Base-by-base conservation (phyloP, 2,888 invertebrate genomes). In the Entomobrya multifasciata region DNA sequence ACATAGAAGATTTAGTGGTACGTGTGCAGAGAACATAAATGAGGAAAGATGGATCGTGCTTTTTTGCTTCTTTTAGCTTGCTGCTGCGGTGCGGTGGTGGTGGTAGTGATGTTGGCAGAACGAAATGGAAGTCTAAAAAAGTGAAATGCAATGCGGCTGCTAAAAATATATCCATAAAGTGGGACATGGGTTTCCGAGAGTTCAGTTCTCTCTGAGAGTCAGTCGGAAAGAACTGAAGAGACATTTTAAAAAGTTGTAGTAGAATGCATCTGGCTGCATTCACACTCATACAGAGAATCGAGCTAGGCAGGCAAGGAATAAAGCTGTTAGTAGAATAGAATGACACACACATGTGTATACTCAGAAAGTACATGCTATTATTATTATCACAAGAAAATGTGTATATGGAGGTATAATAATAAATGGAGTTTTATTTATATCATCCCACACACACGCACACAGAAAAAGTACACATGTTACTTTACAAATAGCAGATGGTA, bases 251-350 rank as follows among this genome's bases (percentile, higher is more conserved):
- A 78, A 84, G 67, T 67, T 78, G 82, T 74, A 70, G 70, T 65
- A 70, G 81, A 65, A 70, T 84, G 84, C 84, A 84, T 84, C 84
- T 84, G 84, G 84, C 41, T 84, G 84, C 84, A 84, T 70, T 84
- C 25, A 27, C 57, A 74, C 22, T 60, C 57, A 57, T 25, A 60
- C 52, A 55, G n/a, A 57, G 2, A 47, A 15, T 49, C 15, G 17
- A 60, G 5, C 25, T 5, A 36, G 15, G 30, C 27, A 27, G 27
- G 27, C 27, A 27, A 27, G 67, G 27, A 62, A 36, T 36, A 36
- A 36, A 36, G 36, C 36, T 36, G 36, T 36, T 4, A 6, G 8
- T 4, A 36, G 36, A 36, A 8, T 36, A 36, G 36, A 36, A 36
- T 36, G 36, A 36, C 36, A 36, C 36, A 36, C 8, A 36, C 8